Evolutionary conservation across 2,888 invertebrate genomes (phyloP).

Genomic region (Endomychus coccineus): DNA sequence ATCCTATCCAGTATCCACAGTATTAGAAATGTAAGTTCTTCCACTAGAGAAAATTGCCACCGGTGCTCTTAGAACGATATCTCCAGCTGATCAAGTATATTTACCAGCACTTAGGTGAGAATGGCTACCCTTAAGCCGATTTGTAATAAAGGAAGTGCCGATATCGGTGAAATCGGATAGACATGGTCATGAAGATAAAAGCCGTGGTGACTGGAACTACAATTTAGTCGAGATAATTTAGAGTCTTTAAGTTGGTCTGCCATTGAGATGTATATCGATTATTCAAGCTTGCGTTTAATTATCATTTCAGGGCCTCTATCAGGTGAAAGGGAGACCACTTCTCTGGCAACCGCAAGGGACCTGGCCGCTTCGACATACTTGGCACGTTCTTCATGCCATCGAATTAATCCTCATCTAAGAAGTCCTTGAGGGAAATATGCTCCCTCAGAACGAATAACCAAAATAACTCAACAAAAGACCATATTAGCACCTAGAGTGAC

Average conservation of each 20-base stretch:
- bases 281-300: slow-evolving; percentile 2
- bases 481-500: too few species aligned
- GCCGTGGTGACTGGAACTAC: slow-evolving; percentile 12
- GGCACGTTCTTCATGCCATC: slow-evolving; percentile 10
- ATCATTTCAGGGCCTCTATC: background rate
- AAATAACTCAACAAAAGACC: too few species aligned
- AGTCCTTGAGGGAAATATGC: slow-evolving; percentile 6
- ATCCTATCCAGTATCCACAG: too few species aligned
- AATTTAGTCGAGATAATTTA: slow-evolving; percentile 16
- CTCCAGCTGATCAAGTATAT: background rate
- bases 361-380: slow-evolving; percentile 8
- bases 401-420: slow-evolving; percentile 13
- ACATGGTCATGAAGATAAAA: slow-evolving; percentile 19
- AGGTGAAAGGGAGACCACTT: slow-evolving; percentile 5
- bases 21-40: too few species aligned
- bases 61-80: background rate
- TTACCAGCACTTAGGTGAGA: background rate
- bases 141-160: slow-evolving; percentile 12
- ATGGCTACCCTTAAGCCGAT: slow-evolving; percentile 7
- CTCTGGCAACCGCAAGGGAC: slow-evolving; percentile 1
- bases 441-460: too few species aligned
- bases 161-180: slow-evolving; percentile 15
- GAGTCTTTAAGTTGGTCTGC: slow-evolving; percentile 12
- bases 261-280: slow-evolving; percentile 3
- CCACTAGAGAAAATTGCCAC: background rate